A percentile compares a stretch with the other conserved stretches of the same genome.
Conservation (phyloP, 2,797 vertebrate genomes). For the Sebastes wilsoni region DNA sequence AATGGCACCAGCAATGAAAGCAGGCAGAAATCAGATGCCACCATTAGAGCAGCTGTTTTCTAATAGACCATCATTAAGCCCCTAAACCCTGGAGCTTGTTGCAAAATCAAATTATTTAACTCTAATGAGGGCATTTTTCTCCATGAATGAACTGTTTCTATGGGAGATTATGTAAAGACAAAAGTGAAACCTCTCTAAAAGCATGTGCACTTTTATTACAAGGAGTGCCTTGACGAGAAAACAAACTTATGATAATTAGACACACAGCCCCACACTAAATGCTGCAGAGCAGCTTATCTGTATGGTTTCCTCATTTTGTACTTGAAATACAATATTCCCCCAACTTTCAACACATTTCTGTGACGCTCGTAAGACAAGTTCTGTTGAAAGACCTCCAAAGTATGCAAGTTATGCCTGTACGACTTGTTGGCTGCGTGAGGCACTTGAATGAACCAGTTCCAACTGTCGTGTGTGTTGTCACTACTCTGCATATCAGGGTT, state of each 20-base stretch:
- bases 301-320: not conserved
- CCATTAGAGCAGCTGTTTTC: not conserved
- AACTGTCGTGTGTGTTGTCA: not conserved
- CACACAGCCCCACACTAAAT: constrained; percentile 13
- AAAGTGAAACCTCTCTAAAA: constrained; percentile 13
- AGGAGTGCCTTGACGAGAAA: constrained; percentile 1
- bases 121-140: not conserved
- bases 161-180: not conserved
- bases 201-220: constrained; percentile 34
- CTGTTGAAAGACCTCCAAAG: not conserved
- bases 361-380: not conserved
- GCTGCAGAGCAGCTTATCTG: not conserved
- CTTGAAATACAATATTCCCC: constrained; percentile 39
- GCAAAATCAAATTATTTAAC: not conserved
- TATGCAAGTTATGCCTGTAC: not conserved
- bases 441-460: constrained; percentile 24
- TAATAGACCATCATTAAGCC: not conserved
- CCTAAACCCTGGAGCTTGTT: not conserved
- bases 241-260: not conserved
- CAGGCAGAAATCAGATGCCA: not conserved
- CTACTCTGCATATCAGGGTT: not conserved
- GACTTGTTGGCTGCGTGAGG: not conserved
- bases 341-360: not conserved
- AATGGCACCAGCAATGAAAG: not conserved
- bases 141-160: not conserved